phyloP scores from a whole-genome alignment of 2,888 invertebrate genomes.

The Pharmacophagus antenor region DNA sequence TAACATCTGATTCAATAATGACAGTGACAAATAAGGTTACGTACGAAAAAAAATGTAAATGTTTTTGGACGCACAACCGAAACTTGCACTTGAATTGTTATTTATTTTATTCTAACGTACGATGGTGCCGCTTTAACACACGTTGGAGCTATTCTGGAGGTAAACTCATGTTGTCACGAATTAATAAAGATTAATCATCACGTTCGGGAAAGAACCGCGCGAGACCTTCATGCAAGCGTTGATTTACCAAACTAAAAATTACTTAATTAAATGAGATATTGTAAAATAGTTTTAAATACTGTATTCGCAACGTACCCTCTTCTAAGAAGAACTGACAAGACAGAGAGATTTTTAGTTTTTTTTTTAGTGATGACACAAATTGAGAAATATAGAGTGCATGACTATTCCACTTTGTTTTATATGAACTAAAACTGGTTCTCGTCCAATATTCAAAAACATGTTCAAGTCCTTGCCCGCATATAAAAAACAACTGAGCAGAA shows the following conservation, averaged over 20 bases:
- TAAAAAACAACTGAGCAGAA: background rate
- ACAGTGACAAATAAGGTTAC: background rate
- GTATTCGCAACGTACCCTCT: too few species aligned
- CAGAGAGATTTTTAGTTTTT: too few species aligned
- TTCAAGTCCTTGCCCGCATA: background rate
- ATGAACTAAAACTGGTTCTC: too few species aligned
- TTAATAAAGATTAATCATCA: background rate
- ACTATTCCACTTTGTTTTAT: too few species aligned
- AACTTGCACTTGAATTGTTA: background rate
- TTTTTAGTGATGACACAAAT: background rate
- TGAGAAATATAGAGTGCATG: too few species aligned
- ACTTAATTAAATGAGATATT: too few species aligned
- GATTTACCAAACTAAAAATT: background rate
- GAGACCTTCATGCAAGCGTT: background rate
- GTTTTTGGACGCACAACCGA: background rate
- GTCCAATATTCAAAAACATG: background rate
- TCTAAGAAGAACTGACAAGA: too few species aligned
- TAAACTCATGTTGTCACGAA: background rate
- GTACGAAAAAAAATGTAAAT: background rate
- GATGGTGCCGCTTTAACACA: background rate
- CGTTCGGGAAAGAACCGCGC: background rate
- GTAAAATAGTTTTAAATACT: too few species aligned
- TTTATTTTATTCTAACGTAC: background rate
- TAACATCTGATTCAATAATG: slow-evolving; percentile 18
- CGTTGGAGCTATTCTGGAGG: background rate